phyloP scores from a whole-genome alignment of 2,113 vertebrate genomes.

The Oncorhynchus gorbuscha region DNA sequence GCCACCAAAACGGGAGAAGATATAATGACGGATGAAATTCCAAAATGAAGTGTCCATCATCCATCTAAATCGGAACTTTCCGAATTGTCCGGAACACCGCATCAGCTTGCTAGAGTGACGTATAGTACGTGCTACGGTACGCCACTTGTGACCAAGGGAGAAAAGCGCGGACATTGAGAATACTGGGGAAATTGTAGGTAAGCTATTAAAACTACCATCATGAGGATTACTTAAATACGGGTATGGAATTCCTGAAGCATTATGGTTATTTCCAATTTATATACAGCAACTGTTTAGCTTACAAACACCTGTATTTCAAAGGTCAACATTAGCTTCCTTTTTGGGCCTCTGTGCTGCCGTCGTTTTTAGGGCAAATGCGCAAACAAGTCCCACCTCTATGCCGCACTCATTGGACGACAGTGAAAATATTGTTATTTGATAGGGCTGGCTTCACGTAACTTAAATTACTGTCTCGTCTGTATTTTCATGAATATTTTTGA shows the following conservation, averaged over 20 bases:
- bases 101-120: slow-evolving; percentile 50
- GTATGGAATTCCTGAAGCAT: background rate
- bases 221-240: background rate
- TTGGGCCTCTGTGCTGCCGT: slow-evolving; percentile 89
- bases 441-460: slow-evolving; percentile 43
- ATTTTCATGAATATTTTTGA: background rate
- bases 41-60: too few species aligned
- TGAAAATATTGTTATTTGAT: slow-evolving; percentile 37
- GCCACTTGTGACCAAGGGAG: slow-evolving; percentile 85
- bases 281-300: background rate
- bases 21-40: too few species aligned
- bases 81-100: too few species aligned
- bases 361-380: slow-evolving; percentile 70
- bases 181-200: slow-evolving; percentile 65
- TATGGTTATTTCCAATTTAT: background rate
- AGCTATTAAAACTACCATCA: background rate
- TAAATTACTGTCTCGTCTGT: background rate
- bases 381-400: slow-evolving; percentile 25
- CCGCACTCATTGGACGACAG: slow-evolving; percentile 37
- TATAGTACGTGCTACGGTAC: slow-evolving; percentile 81
- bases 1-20: too few species aligned
- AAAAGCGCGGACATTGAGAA: slow-evolving; percentile 79
- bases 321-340: slow-evolving; percentile 77
- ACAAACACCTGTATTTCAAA: slow-evolving; percentile 30
- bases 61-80: background rate